Evolutionary conservation across 2,113 vertebrate genomes (phyloP).

Genomic region (Apteryx mantelli): DNA sequence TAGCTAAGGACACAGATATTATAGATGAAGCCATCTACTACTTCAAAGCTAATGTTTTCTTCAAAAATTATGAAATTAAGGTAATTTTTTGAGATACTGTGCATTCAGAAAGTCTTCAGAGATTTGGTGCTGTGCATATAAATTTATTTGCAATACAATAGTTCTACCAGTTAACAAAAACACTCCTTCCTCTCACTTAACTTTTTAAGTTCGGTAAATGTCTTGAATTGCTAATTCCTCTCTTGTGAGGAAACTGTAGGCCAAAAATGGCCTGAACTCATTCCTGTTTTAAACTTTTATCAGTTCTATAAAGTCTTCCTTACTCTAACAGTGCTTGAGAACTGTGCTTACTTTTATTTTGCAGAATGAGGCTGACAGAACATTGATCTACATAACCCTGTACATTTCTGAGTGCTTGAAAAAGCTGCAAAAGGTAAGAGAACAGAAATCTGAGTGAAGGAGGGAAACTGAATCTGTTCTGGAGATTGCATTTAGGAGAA

Average conservation of each 20-base stretch:
- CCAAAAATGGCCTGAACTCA: neutral
- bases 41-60: constrained; percentile 99
- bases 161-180: neutral
- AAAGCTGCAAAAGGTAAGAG: constrained; percentile 94
- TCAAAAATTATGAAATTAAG: constrained; percentile 99
- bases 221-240: neutral
- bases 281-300: neutral
- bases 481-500: neutral
- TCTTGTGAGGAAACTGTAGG: neutral
- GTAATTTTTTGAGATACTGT: constrained; percentile 72
- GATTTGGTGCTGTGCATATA: neutral
- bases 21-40: constrained; percentile 98
- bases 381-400: constrained; percentile 95
- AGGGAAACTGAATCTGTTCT: neutral
- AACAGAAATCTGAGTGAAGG: neutral
- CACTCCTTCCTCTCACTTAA: neutral
- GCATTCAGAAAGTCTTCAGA: neutral
- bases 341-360: constrained; percentile 15
- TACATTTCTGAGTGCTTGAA: constrained; percentile 99
- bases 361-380: constrained; percentile 97
- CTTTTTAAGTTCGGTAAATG: neutral
- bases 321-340: neutral
- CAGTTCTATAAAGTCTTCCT: neutral
- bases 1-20: constrained; percentile 94
- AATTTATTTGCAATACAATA: neutral